Evolutionary conservation across 2,113 vertebrate genomes (phyloP), one percentile per base, ranked within the genome.

Genomic region (Oryzias melastigma): DNA sequence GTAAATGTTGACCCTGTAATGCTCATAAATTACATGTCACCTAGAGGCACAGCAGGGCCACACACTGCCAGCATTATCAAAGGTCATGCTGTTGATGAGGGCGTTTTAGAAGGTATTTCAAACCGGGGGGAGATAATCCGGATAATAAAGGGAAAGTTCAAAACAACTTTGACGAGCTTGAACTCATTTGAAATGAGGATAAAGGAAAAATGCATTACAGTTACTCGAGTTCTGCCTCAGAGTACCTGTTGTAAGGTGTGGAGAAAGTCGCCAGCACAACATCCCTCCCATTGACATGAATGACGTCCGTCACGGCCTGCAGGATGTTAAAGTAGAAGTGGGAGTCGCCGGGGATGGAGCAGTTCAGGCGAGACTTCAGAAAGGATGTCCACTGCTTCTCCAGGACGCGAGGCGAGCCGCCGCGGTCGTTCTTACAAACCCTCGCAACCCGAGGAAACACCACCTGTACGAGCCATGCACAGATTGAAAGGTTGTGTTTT

Each of bases 311-410:
- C 58, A 99, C 96, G 0, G 97, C 93, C 87, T 99, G 97, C 62
- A 99, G 91, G 81, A 99, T 99, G 91, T 98, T 98, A 68, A 99
- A 99, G 87, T 99, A 99, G 82, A 99, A 99, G 79, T 99, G 97
- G 13, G 97, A 98, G 86, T 99, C 97, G 0, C 97, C 97, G 0
- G 97, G 97, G 85, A 99, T 97, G 3, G 97, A 99, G 87, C 97
- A 99, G 90, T 99, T 99, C 52, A 98, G 82, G 7, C 97, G 94
- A 44, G 96, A 94, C 88, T 99, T 99, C 20, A 99, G 92, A 78
- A 99, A 99, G 1, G 96, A 99, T 5, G 97, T 99, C 97, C 97
- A 99, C 85, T 99, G 96, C 79, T 99, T 99, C 90, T 99, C 97
- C 84, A 99, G 90, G 25, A 99, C 97, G 14, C 97, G 93, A 16